phyloP scores from a whole-genome alignment of 2,797 vertebrate genomes.

The Linurgus olivaceus region DNA sequence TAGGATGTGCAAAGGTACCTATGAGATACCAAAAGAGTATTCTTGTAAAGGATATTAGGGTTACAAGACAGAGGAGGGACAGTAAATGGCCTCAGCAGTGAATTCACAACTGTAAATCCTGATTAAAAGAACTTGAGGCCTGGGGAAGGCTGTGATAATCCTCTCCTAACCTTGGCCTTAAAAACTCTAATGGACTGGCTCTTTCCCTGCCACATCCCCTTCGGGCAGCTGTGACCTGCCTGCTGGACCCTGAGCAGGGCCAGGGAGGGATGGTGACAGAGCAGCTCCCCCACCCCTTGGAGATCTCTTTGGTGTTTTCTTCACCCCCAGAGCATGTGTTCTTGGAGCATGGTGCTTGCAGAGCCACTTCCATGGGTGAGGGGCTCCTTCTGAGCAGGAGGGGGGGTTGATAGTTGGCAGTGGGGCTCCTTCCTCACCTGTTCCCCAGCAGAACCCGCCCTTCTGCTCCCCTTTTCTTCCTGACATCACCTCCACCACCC shows the following conservation, averaged over 20 bases:
- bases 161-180: not conserved
- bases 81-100: not conserved
- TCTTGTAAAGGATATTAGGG: not conserved
- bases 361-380: fast-evolving
- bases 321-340: fast-evolving
- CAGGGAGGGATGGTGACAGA: not conserved
- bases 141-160: not conserved
- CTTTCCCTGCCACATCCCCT: fast-evolving
- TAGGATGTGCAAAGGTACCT: not conserved
- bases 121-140: not conserved
- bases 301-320: fast-evolving
- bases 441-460: not conserved
- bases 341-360: fast-evolving
- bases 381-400: not conserved
- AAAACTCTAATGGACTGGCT: fast-evolving
- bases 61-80: not conserved
- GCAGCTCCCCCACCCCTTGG: not conserved
- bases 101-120: not conserved
- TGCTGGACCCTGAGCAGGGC: not conserved
- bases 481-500: not conserved
- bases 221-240: not conserved
- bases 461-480: not conserved
- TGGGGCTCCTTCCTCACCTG: not conserved
- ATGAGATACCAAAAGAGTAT: not conserved
- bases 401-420: fast-evolving